Base-by-base conservation (phyloP, 2,113 vertebrate species). In the Potamarius usumacintae region DNA sequence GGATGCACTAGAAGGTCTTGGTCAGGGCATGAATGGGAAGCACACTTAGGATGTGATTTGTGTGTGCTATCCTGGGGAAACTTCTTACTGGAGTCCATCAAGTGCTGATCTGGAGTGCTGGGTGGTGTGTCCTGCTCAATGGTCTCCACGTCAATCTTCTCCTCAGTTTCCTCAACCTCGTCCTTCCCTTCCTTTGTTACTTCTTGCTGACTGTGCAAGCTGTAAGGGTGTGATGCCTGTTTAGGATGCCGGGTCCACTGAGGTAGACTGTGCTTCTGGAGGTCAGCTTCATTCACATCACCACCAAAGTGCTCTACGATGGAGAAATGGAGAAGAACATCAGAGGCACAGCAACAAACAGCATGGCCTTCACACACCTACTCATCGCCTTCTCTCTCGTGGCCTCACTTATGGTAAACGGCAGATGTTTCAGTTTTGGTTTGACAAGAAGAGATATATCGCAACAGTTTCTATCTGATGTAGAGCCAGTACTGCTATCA, bases 91-190 rank as follows among this genome's bases (percentile, higher is more conserved):
- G 94, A 94, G 83, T 95, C 94, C 93, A 94, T 86, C 22, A 94
- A 91, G 76, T 95, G 94, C 63, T 93, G 92, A 0, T 94, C 93
- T 0, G 96, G 94, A 0, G 95, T 95, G 90, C 92, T 94, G 0
- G 94, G 95, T 0, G 94, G 95, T 0, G 92, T 92, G 90, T 94
- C 93, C 88, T 94, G 91, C 58, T 94, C 95, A 52, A 95, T 72
- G 65, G 93, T 90, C 87, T 95, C 94, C 12, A 95, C 93, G 0
- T 95, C 93, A 0, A 94, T 91, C 25, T 92, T 94, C 72, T 91
- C 91, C 42, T 96, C 94, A 15, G 18, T 48, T 0, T 93, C 93
- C 0, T 92, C 92, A 0, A 90, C 86, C 65, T 93, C 91, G 5
- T 92, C 90, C 22, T 93, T 93, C 65, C 91, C 86, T 57, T 88